phyloP scores from a whole-genome alignment of 2,113 vertebrate genomes.

The Hippocampus guttulatus region DNA sequence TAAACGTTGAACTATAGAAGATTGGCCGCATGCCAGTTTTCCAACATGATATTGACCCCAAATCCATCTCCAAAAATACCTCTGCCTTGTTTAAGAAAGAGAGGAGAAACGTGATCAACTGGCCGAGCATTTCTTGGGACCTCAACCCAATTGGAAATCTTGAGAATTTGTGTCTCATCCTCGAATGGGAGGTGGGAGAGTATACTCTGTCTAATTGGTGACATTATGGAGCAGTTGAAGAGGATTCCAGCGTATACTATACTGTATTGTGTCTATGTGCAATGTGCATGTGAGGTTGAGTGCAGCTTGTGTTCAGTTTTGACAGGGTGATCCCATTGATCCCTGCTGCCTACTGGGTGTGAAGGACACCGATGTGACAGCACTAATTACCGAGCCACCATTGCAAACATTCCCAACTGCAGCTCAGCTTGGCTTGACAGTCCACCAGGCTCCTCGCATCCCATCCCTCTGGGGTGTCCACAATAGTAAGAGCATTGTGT shows the following conservation, averaged over 20 bases:
- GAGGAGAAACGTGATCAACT: neutral
- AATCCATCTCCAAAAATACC: neutral
- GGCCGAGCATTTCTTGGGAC: neutral
- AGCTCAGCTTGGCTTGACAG: constrained; percentile 13
- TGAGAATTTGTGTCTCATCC: neutral
- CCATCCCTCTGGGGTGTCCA: constrained; percentile 3
- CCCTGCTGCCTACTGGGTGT: constrained; percentile 64
- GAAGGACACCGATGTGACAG: constrained; percentile 74
- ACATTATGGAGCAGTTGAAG: neutral
- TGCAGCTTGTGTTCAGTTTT: constrained; percentile 10
- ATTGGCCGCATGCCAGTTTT: neutral
- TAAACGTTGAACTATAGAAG: neutral
- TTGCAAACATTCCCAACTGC: constrained; percentile 35
- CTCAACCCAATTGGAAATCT: neutral
- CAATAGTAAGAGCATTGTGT: neutral
- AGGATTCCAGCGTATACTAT: neutral
- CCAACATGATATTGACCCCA: neutral
- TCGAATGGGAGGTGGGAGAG: neutral
- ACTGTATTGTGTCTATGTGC: neutral
- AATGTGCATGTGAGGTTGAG: constrained; percentile 13
- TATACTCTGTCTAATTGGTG: neutral
- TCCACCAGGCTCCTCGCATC: constrained; percentile 29
- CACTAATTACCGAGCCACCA: constrained; percentile 63
- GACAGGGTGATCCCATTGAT: constrained; percentile 55
- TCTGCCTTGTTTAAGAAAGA: neutral